Evolutionary conservation across 2,797 vertebrate species (phyloP).

Genomic region (Limosa lapponica): DNA sequence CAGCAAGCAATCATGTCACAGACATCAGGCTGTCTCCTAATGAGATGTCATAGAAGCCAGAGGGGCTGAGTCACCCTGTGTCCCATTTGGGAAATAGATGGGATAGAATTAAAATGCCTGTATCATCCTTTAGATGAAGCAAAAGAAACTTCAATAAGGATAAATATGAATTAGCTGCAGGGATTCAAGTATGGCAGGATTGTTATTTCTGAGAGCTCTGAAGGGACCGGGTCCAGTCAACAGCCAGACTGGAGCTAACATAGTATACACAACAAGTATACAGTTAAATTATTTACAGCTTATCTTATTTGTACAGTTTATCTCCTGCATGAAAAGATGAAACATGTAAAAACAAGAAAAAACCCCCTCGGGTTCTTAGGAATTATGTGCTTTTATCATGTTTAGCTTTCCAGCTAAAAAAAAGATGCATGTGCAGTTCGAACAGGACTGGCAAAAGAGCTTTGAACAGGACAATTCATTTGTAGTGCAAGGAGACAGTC

Average conservation of each 20-base stretch:
- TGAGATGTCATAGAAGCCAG: neutral
- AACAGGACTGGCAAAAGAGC: neutral
- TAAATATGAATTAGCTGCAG: conserved; percentile 2
- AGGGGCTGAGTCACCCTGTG: neutral
- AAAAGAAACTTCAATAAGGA: neutral
- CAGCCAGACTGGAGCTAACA: neutral
- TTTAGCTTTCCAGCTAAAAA: neutral
- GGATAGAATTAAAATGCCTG: neutral
- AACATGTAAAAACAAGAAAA: neutral
- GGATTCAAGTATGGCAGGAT: neutral
- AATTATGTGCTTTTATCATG: neutral
- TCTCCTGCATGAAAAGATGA: neutral
- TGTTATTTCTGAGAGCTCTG: neutral
- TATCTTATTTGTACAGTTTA: neutral
- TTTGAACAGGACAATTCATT: neutral
- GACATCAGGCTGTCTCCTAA: conserved; percentile 4
- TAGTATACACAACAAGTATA: neutral
- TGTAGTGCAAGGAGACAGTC: neutral
- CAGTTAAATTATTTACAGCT: neutral
- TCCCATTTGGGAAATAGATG: neutral
- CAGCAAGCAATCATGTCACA: neutral
- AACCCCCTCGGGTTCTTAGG: neutral
- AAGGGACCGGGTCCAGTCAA: neutral
- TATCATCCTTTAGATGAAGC: neutral
- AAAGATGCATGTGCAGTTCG: neutral